These are phyloP conservation scores for Coregonus ussuriensis DNA, from an alignment of 2,797 vertebrate species.

Conservation along the genomic window DNA sequence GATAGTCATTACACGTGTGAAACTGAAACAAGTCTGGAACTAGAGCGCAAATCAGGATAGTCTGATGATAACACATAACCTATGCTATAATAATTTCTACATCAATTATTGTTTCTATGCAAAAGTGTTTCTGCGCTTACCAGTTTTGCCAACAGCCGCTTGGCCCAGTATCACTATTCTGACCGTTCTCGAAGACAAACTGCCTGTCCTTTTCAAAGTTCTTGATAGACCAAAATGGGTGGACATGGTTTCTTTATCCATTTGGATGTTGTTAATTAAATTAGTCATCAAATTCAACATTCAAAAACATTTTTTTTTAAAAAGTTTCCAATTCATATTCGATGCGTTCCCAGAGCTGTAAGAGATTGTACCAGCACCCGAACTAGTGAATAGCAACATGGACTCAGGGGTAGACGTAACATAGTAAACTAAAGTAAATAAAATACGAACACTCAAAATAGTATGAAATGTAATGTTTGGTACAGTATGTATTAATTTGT, in stretches of 20 bases:
- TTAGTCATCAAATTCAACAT: neutral
- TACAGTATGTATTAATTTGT: too few species aligned
- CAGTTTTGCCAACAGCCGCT: conserved; percentile 77
- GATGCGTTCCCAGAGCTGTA: neutral
- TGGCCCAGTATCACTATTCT: conserved; percentile 77
- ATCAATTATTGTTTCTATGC: too few species aligned
- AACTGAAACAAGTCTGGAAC: neutral
- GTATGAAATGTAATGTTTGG: too few species aligned
- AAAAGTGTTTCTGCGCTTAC: conserved; percentile 42
- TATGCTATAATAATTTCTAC: too few species aligned
- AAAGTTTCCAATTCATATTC: neutral
- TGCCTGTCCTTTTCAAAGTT: conserved; percentile 70
- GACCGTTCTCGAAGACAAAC: conserved; percentile 70
- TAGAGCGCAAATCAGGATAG: neutral
- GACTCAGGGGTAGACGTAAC: too few species aligned
- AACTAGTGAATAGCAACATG: neutral
- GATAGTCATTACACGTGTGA: too few species aligned
- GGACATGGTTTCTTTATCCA: conserved; percentile 30
- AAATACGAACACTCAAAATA: too few species aligned
- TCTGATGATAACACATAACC: too few species aligned
- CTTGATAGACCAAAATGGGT: conserved; percentile 57
- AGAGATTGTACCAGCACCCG: neutral
- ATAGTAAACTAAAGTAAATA: too few species aligned
- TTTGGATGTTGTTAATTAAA: neutral
- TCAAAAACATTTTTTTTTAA: neutral